Evolutionary conservation across 2,797 vertebrate genomes (phyloP), one percentile per base, ranked within the genome.

Genomic region (Galaxias olidus): DNA sequence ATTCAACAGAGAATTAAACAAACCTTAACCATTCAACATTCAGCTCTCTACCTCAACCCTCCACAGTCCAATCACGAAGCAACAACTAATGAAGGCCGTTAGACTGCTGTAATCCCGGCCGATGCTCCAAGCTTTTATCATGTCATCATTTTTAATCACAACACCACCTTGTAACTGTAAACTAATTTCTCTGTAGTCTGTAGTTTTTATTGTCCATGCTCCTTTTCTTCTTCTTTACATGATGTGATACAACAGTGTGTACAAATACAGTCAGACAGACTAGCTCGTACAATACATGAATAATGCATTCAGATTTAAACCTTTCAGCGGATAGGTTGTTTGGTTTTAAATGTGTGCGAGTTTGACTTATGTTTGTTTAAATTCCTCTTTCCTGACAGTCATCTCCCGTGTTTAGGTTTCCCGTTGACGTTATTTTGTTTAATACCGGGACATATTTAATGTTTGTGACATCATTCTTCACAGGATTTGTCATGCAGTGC

Each of bases 41-140:
- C 59, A 58, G 69, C 69, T 76, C 77, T 88, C 88, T 90, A 90
- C 88, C 87, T 91, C 88, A 73, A 71, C 74, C 62, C 76, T 42
- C 51, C 30, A 71, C 66, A 68, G 73, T 69, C 65, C 65, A 65
- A 81, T 18, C 67, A 66, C 80, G 54, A 63, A 52, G 62, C 67
- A 79, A 48, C 17, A 84, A 80, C 80, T 77, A 79, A 72, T 65
- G 74, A 68, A 74, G 59, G 67, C 64, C 61, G 52, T 15, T 15
- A 15, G 43, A 9, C 73, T 44, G 67, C 62, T 59, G 70, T 72
- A 62, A 52, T 10, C 49, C 20, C 50, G 13, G 30, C 40, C 12
- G 15, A 14, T 17, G 13, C 30, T 18, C 4, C 48, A 14, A 62
- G 15, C 54, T 18, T 8, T 15, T 61, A 55, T 5, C 63, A 49